These are phyloP conservation scores for Eilema sororculum DNA, from an alignment of 2,888 invertebrate species.

Conservation along the genomic window DNA sequence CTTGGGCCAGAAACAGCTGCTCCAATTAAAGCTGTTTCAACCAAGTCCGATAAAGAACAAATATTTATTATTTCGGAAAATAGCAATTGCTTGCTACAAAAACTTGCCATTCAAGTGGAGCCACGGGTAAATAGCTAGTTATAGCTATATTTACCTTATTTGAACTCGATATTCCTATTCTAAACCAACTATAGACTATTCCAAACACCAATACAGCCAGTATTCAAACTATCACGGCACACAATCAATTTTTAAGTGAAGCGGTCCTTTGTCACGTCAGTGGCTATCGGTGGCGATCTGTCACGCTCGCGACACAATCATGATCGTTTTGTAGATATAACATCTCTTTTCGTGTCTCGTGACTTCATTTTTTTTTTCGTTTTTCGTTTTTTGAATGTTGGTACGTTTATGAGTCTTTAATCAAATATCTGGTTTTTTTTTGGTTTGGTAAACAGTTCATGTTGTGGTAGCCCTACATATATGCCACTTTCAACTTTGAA, in stretches of 20 bases:
- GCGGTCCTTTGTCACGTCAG: conserved; percentile 52
- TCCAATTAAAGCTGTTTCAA: not conserved
- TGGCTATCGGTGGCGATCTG: conserved; percentile 55
- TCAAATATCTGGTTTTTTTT: conserved; percentile 36
- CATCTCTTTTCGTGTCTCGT: conserved; percentile 61
- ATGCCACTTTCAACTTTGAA: too few relatives aligned
- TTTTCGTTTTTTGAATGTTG: conserved; percentile 37
- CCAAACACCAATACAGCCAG: conserved; percentile 18
- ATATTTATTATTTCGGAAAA: too few relatives aligned
- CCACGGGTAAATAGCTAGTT: not conserved
- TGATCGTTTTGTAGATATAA: conserved; percentile 60
- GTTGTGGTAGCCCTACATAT: too few relatives aligned
- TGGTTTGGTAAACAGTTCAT: conserved; percentile 10
- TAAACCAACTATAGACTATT: not conserved
- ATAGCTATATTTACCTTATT: not conserved
- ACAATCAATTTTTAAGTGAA: conserved; percentile 52
- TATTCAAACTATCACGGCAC: conserved; percentile 39
- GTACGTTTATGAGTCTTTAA: conserved; percentile 39
- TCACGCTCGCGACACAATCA: conserved; percentile 54
- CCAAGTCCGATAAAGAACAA: not conserved
- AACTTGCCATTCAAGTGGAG: not conserved
- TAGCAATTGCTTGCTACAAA: too few relatives aligned
- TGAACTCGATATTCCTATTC: conserved; percentile 19
- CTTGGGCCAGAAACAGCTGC: not conserved
- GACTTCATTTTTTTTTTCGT: conserved; percentile 38